Conservation (phyloP, 2,888 invertebrate genomes). For the Atrina japonica region DNA sequence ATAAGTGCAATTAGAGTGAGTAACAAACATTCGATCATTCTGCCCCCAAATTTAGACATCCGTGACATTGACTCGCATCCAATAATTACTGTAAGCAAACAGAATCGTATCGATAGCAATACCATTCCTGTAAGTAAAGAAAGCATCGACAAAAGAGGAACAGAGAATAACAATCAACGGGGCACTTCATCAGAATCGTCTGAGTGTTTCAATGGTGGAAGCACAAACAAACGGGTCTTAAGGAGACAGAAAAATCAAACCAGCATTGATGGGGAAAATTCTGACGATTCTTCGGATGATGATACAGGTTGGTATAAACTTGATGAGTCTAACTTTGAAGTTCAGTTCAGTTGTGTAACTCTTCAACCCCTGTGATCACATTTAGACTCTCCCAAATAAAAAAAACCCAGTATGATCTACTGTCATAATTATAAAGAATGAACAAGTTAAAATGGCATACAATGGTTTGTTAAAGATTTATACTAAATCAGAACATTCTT, state of each 20-base stretch:
- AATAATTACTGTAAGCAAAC: background rate
- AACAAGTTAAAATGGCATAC: no score
- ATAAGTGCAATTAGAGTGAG: background rate
- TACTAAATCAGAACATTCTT: no score
- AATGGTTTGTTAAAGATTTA: no score
- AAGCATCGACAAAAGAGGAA: background rate
- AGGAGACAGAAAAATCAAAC: slow-evolving; percentile 25
- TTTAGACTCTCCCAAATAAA: no score
- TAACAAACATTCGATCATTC: slow-evolving; percentile 8
- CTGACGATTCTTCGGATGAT: slow-evolving; percentile 71
- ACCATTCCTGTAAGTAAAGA: background rate
- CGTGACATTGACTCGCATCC: background rate
- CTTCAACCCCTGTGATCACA: no score
- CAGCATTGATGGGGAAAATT: slow-evolving; percentile 49
- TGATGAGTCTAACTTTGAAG: no score
- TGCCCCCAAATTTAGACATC: no score
- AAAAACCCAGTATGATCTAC: no score
- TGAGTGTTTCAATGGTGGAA: no score
- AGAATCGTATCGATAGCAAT: background rate
- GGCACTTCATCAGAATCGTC: no score
- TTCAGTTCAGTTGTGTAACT: no score
- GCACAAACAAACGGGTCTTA: background rate
- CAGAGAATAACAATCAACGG: background rate
- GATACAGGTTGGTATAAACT: slow-evolving; percentile 58
- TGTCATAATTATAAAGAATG: no score